Evolutionary conservation across 2,888 invertebrate genomes (phyloP).

Genomic region (Cantharis lateralis): DNA sequence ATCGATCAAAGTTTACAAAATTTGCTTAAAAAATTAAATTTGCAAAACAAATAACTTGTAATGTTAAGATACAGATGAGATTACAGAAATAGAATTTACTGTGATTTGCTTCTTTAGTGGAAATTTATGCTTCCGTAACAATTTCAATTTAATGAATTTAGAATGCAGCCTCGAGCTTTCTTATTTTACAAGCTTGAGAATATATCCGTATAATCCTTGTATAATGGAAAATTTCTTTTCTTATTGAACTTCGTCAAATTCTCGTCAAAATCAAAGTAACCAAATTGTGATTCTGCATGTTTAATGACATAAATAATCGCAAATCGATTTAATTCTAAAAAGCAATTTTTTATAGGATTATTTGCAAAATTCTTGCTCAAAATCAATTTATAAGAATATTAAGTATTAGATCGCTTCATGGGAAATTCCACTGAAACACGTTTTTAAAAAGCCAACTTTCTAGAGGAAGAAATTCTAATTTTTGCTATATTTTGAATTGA

Average conservation of each 20-base stretch:
- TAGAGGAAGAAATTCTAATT: no score
- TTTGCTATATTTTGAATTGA: no score
- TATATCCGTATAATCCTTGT: background rate
- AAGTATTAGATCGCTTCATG: background rate
- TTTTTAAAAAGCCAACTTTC: background rate
- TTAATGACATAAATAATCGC: background rate
- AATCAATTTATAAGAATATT: background rate
- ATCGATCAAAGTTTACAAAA: background rate
- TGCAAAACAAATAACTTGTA: slow-evolving; percentile 1
- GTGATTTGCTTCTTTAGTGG: slow-evolving; percentile 1
- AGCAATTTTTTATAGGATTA: background rate
- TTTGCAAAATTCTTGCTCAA: background rate
- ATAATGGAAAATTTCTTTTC: background rate
- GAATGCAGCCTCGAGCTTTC: background rate
- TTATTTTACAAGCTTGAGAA: background rate
- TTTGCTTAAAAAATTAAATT: background rate
- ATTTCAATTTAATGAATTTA: background rate
- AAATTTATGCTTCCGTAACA: slow-evolving; percentile 3
- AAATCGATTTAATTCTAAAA: background rate
- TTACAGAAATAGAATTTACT: slow-evolving; percentile 1
- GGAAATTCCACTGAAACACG: background rate
- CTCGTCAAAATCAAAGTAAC: background rate
- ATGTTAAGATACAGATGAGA: background rate
- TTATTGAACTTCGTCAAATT: background rate
- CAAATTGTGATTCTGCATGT: background rate